Conservation (phyloP, 2,888 invertebrate species). For the Amblyjoppa proteus region DNA sequence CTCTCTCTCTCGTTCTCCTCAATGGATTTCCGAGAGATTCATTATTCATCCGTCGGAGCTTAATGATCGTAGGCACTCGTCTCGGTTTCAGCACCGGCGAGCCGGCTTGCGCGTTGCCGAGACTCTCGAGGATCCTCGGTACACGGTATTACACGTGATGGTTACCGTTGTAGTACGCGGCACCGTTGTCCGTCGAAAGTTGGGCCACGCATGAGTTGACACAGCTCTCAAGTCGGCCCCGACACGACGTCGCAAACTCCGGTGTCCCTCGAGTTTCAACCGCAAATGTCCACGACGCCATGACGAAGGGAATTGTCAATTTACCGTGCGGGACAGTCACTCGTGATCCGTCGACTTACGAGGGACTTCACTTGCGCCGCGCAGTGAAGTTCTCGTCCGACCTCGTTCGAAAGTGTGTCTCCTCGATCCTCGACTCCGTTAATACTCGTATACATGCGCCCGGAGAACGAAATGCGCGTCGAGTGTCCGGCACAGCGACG, state of each 20-base stretch:
- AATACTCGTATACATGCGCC: slow-evolving; percentile 44
- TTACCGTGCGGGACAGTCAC: background rate
- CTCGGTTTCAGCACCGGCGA: slow-evolving; percentile 57
- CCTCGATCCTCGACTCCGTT: slow-evolving; percentile 61
- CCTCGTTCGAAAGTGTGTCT: slow-evolving; percentile 46
- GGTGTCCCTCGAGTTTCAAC: background rate
- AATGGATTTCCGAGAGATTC: slow-evolving; percentile 57
- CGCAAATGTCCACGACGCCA: background rate
- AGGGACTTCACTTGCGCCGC: background rate
- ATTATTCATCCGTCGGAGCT: slow-evolving; percentile 58
- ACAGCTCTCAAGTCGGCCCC: background rate
- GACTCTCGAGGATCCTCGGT: slow-evolving; percentile 23
- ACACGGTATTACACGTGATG: background rate
- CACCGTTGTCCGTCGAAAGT: background rate
- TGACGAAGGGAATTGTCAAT: slow-evolving; percentile 6
- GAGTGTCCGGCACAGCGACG: slow-evolving; percentile 36
- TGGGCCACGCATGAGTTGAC: background rate
- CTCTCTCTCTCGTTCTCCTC: background rate
- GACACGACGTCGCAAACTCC: background rate
- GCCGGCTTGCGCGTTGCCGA: slow-evolving; percentile 40
- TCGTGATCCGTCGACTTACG: slow-evolving; percentile 42
- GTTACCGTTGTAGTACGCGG: slow-evolving; percentile 12
- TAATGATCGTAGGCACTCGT: slow-evolving; percentile 62
- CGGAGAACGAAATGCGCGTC: slow-evolving; percentile 57
- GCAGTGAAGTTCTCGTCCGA: slow-evolving; percentile 28